Conservation (phyloP, 2,888 invertebrate genomes). For the Eilema depressum region DNA sequence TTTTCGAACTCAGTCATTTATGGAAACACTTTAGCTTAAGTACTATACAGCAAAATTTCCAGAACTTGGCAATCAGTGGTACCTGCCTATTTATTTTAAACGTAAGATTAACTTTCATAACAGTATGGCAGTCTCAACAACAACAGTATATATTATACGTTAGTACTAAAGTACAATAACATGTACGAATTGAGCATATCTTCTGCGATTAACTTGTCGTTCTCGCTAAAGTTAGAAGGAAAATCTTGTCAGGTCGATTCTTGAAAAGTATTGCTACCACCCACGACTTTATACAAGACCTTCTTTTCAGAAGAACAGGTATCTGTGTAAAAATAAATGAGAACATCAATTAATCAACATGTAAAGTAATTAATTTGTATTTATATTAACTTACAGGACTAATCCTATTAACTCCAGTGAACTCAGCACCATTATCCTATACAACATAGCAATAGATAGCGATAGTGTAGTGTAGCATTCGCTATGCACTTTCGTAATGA, state of each 20-base stretch:
- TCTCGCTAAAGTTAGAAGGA: too few species aligned
- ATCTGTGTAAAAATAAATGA: background rate
- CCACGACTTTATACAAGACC: too few species aligned
- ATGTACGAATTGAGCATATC: too few species aligned
- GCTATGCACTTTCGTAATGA: constrained; percentile 66
- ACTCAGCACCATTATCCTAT: constrained; percentile 65
- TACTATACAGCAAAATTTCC: background rate
- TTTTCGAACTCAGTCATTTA: background rate
- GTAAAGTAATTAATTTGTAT: constrained; percentile 43
- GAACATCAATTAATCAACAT: constrained; percentile 32
- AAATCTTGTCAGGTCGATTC: too few species aligned
- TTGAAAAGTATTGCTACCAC: too few species aligned
- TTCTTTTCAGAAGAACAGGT: too few species aligned
- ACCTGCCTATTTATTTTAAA: background rate
- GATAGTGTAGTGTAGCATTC: constrained; percentile 53
- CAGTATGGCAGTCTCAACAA: too few species aligned
- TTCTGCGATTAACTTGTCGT: too few species aligned
- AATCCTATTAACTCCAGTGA: constrained; percentile 72
- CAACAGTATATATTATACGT: too few species aligned
- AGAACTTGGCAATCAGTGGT: background rate
- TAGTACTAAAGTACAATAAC: too few species aligned
- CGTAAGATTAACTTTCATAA: background rate
- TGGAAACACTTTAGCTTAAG: background rate
- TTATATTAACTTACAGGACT: constrained; percentile 58
- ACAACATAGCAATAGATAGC: constrained; percentile 22